phyloP scores from a whole-genome alignment of 2,888 invertebrate species.

The Parascotia fuliginaria region DNA sequence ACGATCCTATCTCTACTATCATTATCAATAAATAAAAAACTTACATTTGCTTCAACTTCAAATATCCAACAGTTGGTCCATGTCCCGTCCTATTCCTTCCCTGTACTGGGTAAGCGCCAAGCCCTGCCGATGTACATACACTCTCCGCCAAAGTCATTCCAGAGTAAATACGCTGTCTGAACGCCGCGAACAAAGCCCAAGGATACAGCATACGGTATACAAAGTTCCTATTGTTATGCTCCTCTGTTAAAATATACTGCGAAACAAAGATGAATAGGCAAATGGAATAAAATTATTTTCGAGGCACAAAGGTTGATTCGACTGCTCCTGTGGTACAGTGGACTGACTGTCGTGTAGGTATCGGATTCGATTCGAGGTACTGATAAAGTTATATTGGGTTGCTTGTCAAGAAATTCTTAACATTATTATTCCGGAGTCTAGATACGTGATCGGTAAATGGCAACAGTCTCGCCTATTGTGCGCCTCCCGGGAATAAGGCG shows the following conservation, averaged over 20 bases:
- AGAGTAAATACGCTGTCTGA: slow-evolving; percentile 95
- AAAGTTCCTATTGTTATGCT: slow-evolving; percentile 90
- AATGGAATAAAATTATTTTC: too few relatives aligned
- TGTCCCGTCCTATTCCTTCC: slow-evolving; percentile 91
- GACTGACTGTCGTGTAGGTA: too few relatives aligned
- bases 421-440: too few relatives aligned
- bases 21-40: slow-evolving; percentile 37
- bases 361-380: too few relatives aligned
- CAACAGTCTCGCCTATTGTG: too few relatives aligned
- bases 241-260: slow-evolving; percentile 92
- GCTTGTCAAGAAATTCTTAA: too few relatives aligned
- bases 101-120: slow-evolving; percentile 95
- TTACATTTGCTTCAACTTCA: slow-evolving; percentile 86
- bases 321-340: too few relatives aligned
- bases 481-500: too few relatives aligned
- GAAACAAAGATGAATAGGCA: slow-evolving; percentile 16
- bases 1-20: too few relatives aligned
- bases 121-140: slow-evolving; percentile 95
- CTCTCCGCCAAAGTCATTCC: slow-evolving; percentile 96
- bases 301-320: too few relatives aligned
- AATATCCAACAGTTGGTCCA: slow-evolving; percentile 92
- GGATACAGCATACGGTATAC: slow-evolving; percentile 94
- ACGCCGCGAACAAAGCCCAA: slow-evolving; percentile 94
- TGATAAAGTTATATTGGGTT: too few relatives aligned
- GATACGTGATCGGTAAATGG: too few relatives aligned